Base-by-base conservation (phyloP, 2,113 vertebrate genomes). In the Chaenogobius annularis region DNA sequence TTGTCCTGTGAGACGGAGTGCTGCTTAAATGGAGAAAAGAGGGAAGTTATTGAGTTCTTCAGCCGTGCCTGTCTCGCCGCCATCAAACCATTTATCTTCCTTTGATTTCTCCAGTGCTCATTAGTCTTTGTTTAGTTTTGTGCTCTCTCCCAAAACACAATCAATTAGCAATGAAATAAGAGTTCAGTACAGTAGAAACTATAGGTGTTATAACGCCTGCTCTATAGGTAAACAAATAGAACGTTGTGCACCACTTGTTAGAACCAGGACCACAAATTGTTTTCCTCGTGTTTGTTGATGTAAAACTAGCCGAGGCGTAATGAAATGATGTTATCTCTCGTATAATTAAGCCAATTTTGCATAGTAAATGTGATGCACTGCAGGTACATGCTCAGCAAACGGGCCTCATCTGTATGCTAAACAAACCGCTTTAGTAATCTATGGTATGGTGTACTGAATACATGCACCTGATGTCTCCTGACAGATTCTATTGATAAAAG, bases 111-210 rank as follows among this genome's bases (percentile, higher is more conserved):
- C 87, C 78, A 75, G 66, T 71, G 71, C 80, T 92, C 87, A 90
- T 93, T 91, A 90, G 87, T 88, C 86, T 84, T 88, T 75, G 89
- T 92, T 87, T 88, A 75, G 85, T 88, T 70, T 74, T 66, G 71
- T 82, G 72, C 72, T 73, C 78, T 87, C 78, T 81, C 22, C 46
- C 69, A 80, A 80, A 78, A 77, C 69, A 77, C 80, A 80, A 87
- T 82, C 82, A 85, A 90, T 91, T 89, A 88, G 73, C 68, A 72
- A 69, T 65, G 71, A 85, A 70, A 70, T 72, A 72, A 46, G 68
- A 69, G 59, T 75, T 59, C 50, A 74, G 47, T 59, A 59, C 61
- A 82, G 70, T 66, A 43, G 7, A 26, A 47, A 47, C 40, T 11
- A 17, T 31, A 20, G n/a, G 66, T 69, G 63, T 66, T 74, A 73